phyloP scores from a whole-genome alignment of 2,797 vertebrate species.

The Sebastes oblongus region DNA sequence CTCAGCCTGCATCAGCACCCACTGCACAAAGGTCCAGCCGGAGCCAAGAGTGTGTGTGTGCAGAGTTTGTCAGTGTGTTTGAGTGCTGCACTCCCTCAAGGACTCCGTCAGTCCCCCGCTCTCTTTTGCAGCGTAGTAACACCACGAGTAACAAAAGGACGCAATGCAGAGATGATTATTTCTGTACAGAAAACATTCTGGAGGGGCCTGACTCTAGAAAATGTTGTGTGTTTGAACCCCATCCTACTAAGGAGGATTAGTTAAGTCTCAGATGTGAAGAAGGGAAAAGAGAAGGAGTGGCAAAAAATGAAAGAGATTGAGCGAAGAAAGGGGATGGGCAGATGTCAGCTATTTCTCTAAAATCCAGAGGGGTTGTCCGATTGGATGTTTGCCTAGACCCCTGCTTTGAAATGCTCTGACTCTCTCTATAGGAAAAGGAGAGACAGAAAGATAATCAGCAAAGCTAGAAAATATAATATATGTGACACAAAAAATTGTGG shows the following conservation, averaged over 20 bases:
- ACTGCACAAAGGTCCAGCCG: slow-evolving; percentile 25
- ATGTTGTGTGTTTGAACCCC: slow-evolving; percentile 28
- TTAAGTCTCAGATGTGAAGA: slow-evolving; percentile 43
- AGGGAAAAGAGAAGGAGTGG: slow-evolving; percentile 32
- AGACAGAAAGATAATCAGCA: slow-evolving; percentile 13
- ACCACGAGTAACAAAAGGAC: slow-evolving; percentile 20
- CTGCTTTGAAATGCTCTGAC: slow-evolving; percentile 68
- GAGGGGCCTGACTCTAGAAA: slow-evolving; percentile 23
- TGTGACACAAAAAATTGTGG: slow-evolving; percentile 28
- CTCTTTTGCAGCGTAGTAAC: background rate
- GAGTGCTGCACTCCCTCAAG: slow-evolving; percentile 45
- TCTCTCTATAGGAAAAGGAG: slow-evolving; percentile 19
- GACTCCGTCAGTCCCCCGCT: slow-evolving; percentile 22
- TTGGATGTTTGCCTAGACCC: slow-evolving; percentile 66
- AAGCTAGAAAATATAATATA: slow-evolving; percentile 7
- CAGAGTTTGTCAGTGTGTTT: background rate
- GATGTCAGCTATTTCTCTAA: slow-evolving; percentile 75
- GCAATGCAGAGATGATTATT: slow-evolving; percentile 43
- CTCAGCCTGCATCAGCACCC: slow-evolving; percentile 57
- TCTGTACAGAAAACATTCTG: slow-evolving; percentile 3
- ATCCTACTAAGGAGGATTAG: slow-evolving; percentile 44
- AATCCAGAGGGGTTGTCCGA: slow-evolving; percentile 71
- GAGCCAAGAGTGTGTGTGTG: slow-evolving; percentile 37
- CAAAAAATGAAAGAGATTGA: slow-evolving; percentile 48
- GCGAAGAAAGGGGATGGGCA: slow-evolving; percentile 64